These are phyloP conservation scores for Drosophila sechellia DNA, from an alignment of 1,140 invertebrate species.

Conservation along the genomic window DNA sequence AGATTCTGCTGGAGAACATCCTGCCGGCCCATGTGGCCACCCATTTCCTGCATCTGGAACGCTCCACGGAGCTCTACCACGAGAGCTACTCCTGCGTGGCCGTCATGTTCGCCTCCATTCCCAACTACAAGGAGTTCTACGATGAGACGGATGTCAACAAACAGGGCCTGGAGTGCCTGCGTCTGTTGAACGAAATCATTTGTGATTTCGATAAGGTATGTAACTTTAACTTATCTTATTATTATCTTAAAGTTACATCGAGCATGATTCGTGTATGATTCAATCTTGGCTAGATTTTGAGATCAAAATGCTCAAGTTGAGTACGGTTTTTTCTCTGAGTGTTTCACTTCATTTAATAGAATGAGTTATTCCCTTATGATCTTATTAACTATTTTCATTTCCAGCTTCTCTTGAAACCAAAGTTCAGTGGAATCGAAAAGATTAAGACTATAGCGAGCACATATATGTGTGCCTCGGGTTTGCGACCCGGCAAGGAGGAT, in stretches of 20 bases:
- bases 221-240: neutral
- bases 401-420: conserved; percentile 94
- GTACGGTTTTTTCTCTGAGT: too few species aligned
- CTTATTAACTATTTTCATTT: neutral
- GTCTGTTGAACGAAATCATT: conserved; percentile 98
- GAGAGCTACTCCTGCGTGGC: conserved; percentile 97
- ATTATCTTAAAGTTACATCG: neutral
- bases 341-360: too few species aligned
- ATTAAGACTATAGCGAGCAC: conserved; percentile 99
- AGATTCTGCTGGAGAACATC: conserved; percentile 97
- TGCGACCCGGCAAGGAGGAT: conserved; percentile 94
- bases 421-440: conserved; percentile 98
- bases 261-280: too few species aligned
- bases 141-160: conserved; percentile 98
- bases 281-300: too few species aligned
- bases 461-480: conserved; percentile 98
- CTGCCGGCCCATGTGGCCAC: conserved; percentile 97
- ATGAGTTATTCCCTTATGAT: too few species aligned
- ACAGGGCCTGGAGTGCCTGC: conserved; percentile 97
- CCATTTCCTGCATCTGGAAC: conserved; percentile 90
- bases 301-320: too few species aligned
- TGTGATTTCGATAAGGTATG: conserved; percentile 98
- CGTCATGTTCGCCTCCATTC: conserved; percentile 99
- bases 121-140: conserved; percentile 99
- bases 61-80: conserved; percentile 94